phyloP scores from a whole-genome alignment of 2,888 invertebrate species.

The Acronicta aceris region DNA sequence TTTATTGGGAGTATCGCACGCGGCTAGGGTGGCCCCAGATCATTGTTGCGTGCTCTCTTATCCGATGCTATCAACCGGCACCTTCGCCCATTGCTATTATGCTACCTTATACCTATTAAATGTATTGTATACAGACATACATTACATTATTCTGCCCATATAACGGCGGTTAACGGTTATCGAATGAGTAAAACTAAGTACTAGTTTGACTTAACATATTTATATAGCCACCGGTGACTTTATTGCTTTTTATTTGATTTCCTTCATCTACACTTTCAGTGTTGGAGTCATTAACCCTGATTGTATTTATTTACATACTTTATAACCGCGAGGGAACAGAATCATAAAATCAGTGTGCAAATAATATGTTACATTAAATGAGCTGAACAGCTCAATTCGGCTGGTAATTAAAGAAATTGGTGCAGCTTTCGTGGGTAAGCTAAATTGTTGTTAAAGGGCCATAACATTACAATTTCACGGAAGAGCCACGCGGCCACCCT shows the following conservation, averaged over 20 bases:
- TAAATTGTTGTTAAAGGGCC: slow-evolving; percentile 82
- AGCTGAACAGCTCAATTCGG: slow-evolving; percentile 76
- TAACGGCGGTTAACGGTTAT: slow-evolving; percentile 27
- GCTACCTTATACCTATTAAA: slow-evolving; percentile 20
- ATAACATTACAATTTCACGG: slow-evolving; percentile 85
- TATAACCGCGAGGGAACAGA: slow-evolving; percentile 69
- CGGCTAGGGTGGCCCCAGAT: slow-evolving; percentile 62
- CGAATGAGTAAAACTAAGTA: slow-evolving; percentile 29
- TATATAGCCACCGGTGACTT: slow-evolving; percentile 61
- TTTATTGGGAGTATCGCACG: slow-evolving; percentile 80
- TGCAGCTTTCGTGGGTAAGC: slow-evolving; percentile 77
- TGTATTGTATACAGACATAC: slow-evolving; percentile 23
- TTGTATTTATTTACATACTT: slow-evolving; percentile 68
- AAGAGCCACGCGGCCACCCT: slow-evolving; percentile 84
- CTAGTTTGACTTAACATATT: slow-evolving; percentile 55
- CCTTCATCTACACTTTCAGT: slow-evolving; percentile 65
- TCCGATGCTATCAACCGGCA: slow-evolving; percentile 11
- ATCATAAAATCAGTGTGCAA: slow-evolving; percentile 74
- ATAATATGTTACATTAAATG: slow-evolving; percentile 81
- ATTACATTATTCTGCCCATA: slow-evolving; percentile 18
- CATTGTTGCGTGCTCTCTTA: slow-evolving; percentile 22
- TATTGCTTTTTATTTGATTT: slow-evolving; percentile 64
- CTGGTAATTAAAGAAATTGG: slow-evolving; percentile 82
- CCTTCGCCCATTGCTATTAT: slow-evolving; percentile 11
- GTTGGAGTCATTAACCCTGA: slow-evolving; percentile 74